phyloP scores from a whole-genome alignment of 2,797 vertebrate species.

The Poeciliopsis presidionis region DNA sequence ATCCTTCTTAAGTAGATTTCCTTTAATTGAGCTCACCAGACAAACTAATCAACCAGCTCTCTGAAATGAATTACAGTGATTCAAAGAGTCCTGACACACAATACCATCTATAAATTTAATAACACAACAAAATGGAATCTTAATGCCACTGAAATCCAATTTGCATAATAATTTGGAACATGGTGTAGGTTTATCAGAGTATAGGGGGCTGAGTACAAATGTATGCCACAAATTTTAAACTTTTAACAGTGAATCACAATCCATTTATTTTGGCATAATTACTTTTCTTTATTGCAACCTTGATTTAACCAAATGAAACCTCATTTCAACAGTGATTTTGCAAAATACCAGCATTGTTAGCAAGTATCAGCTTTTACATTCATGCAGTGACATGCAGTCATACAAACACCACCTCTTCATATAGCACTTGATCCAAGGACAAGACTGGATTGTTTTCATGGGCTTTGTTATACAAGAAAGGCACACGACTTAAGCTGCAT shows the following conservation, averaged over 20 bases:
- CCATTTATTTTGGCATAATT: not conserved
- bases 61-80: too few relatives aligned
- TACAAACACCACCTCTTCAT: not conserved
- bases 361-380: not conserved
- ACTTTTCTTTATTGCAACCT: not conserved
- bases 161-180: too few relatives aligned
- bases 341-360: not conserved
- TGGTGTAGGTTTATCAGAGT: not conserved
- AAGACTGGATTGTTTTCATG: not conserved
- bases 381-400: not conserved
- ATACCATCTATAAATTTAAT: too few relatives aligned
- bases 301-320: not conserved
- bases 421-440: not conserved
- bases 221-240: not conserved
- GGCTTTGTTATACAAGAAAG: not conserved
- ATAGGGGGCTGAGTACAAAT: not conserved
- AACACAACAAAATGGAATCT: too few relatives aligned
- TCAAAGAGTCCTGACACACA: too few relatives aligned
- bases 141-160: too few relatives aligned
- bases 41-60: too few relatives aligned
- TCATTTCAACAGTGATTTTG: not conserved
- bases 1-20: too few relatives aligned
- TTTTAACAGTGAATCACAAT: not conserved
- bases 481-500: not conserved
- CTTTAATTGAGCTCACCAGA: too few relatives aligned